Evolutionary conservation across 37 sponge, comb jelly and placozoan genomes (phyloP), one percentile per base, ranked within the genome.

Genomic region (Crambe crambe): DNA sequence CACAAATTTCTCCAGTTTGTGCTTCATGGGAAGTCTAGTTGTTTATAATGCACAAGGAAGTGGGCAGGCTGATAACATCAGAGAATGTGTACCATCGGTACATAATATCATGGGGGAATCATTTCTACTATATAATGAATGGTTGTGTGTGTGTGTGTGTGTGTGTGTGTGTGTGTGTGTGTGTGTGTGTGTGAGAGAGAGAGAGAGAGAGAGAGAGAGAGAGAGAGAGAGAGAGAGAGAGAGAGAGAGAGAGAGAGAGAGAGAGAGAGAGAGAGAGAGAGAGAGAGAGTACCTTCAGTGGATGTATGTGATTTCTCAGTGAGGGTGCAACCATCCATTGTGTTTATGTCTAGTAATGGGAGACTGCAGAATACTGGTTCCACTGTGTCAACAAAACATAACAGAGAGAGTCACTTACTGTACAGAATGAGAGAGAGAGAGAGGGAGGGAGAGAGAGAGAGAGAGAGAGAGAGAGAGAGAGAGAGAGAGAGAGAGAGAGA

Each of bases 391-490:
- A n/a, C n/a, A n/a, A n/a, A n/a, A n/a, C n/a, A n/a, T n/a, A n/a
- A n/a, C n/a, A n/a, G n/a, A n/a, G n/a, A n/a, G n/a, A n/a, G n/a
- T 23, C 4, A 22, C 44, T 41, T 15, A 9, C 9, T 51, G 54
- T 15, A 9, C 4, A 31, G 47, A 44, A 34, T 20, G 5, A 62
- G 64, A 5, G 1, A 42, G 37, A 69, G 59, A 32, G 58, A 54
- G 54, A 56, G 80, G 26, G 36, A 67, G n/a, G 79, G 54, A 51
- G 66, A 68, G 80, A 67, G 80, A 42, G 57, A 54, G 80, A 62
- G 57, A 80, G 80, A 78, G 54, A 40, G 79, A 47, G 56, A 66
- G 79, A 66, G 79, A 58, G 72, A 56, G 81, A n/a, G n/a, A n/a
- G n/a, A 56, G 72, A 56, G 71, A 66, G 68, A 67, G 68, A 66